Evolutionary conservation across 2,888 invertebrate species (phyloP).

Genomic region (Plemyria rubiginata): DNA sequence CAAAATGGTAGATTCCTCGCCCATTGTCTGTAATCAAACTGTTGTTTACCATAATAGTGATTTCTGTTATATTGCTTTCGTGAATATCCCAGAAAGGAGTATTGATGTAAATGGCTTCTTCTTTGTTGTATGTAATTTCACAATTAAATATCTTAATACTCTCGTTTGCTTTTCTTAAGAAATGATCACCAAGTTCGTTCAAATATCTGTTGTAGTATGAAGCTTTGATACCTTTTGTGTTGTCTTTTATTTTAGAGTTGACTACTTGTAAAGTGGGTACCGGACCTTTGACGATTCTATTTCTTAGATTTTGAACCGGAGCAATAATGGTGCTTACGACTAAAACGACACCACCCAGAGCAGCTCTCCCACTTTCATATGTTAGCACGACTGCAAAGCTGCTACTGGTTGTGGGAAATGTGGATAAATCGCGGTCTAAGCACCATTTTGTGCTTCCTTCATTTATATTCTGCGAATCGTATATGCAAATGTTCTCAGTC

Average conservation of each 20-base stretch:
- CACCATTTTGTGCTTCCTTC: conserved; percentile 89
- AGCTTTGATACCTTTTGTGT: conserved; percentile 91
- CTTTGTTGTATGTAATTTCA: conserved; percentile 91
- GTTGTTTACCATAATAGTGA: conserved; percentile 94
- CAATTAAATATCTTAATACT: conserved; percentile 91
- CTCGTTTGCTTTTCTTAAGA: conserved; percentile 94
- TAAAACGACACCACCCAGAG: conserved; percentile 92
- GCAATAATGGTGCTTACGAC: conserved; percentile 90
- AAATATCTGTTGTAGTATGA: conserved; percentile 95
- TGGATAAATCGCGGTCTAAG: conserved; percentile 92
- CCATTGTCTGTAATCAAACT: conserved; percentile 95
- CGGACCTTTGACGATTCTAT: conserved; percentile 90
- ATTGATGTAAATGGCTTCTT: conserved; percentile 92
- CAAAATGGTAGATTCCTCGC: conserved; percentile 94
- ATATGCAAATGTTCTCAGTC: conserved; percentile 92
- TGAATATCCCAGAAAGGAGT: conserved; percentile 95
- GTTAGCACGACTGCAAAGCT: conserved; percentile 92
- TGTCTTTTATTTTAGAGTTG: conserved; percentile 91
- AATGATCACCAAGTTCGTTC: conserved; percentile 94
- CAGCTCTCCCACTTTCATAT: conserved; percentile 91
- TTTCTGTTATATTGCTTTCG: conserved; percentile 94
- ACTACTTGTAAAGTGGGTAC: conserved; percentile 90
- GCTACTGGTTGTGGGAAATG: conserved; percentile 95
- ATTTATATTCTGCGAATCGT: conserved; percentile 89
- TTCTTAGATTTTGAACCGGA: conserved; percentile 89